Base-by-base conservation (phyloP, 2,888 invertebrate species). In the Lasioglossum morio region DNA sequence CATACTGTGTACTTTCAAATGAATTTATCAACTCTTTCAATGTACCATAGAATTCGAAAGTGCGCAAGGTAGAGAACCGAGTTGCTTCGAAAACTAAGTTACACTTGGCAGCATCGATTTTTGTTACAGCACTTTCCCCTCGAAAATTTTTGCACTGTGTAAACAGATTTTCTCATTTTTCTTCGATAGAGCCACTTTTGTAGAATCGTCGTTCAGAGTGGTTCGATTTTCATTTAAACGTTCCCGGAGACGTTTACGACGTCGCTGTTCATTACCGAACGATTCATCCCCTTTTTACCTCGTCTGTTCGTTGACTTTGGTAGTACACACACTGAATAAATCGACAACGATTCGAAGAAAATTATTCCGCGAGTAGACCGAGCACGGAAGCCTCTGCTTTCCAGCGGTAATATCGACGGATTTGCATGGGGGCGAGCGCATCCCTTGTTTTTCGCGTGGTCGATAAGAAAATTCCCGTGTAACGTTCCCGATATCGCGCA, bases 291-390 rank as follows among this genome's bases (percentile, higher is more conserved):
- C 43, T 30, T 53, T 78, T 72, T 72, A 60, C 19, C 57, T 60
- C 72, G 78, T 43, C 30, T 40, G 30, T 23, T 57, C 72, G 78
- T 72, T 43, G 72, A 57, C 78, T 60, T 30, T 72, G 43, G 19
- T 23, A 66, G 48, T 48, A 77, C 66, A 48, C 34, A 46, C 57
- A 14, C 57, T 37, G 48, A 30, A 72, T 23, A 72, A 78, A 78
- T 72, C 23, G 57, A 4, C 53, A 30, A 16, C 76, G 48, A 76
- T 80, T 80, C 76, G 14, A 57, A 80, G 77, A 70, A 76, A 76
- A 80, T 77, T 76, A 69, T 57, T 34, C 80, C n/a, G 27, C 37
- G 37, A 72, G 40, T 30, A 70, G 43, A 43, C 23, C 8, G 43
- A 23, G 12, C 76, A 12, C 76, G 53, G 23, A 53, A 53, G 53